A percentile compares a stretch with the other conserved stretches of the same genome.
Conservation (phyloP, 2,113 vertebrate genomes). For the Tenrec ecaudatus region DNA sequence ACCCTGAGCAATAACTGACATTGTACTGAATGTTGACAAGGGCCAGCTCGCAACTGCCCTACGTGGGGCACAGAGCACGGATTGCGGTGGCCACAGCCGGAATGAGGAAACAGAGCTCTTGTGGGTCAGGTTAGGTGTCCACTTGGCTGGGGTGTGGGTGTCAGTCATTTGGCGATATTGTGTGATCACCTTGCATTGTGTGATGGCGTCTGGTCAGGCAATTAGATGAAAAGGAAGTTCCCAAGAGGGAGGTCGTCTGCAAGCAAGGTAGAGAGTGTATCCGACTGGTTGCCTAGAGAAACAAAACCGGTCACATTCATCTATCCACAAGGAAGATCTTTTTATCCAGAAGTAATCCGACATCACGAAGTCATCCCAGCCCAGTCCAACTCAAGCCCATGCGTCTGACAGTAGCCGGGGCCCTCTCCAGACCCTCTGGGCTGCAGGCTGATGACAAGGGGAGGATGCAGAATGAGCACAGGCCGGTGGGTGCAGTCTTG, state of each 20-base stretch:
- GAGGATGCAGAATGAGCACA: too few species aligned
- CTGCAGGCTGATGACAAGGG: too few species aligned
- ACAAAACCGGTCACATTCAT: too few species aligned
- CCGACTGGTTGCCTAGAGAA: too few species aligned
- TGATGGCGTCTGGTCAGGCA: neutral
- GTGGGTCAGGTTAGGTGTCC: neutral
- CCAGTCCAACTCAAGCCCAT: too few species aligned
- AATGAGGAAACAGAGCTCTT: rapidly evolving
- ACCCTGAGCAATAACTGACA: rapidly evolving
- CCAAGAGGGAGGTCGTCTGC: neutral
- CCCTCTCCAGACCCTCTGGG: too few species aligned
- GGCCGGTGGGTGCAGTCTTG: too few species aligned
- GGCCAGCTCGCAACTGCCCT: rapidly evolving
- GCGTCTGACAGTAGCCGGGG: too few species aligned
- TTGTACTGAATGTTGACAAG: rapidly evolving
- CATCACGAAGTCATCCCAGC: too few species aligned
- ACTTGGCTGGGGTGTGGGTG: neutral
- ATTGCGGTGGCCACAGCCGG: rapidly evolving
- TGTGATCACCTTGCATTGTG: neutral
- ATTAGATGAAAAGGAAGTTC: neutral
- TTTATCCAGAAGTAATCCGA: too few species aligned
- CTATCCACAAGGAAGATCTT: too few species aligned
- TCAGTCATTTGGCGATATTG: neutral
- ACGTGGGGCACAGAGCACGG: rapidly evolving
- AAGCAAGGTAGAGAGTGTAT: too few species aligned